These are phyloP conservation scores for Diachrysia chrysitis DNA, from an alignment of 2,888 invertebrate genomes.

Conservation along the genomic window DNA sequence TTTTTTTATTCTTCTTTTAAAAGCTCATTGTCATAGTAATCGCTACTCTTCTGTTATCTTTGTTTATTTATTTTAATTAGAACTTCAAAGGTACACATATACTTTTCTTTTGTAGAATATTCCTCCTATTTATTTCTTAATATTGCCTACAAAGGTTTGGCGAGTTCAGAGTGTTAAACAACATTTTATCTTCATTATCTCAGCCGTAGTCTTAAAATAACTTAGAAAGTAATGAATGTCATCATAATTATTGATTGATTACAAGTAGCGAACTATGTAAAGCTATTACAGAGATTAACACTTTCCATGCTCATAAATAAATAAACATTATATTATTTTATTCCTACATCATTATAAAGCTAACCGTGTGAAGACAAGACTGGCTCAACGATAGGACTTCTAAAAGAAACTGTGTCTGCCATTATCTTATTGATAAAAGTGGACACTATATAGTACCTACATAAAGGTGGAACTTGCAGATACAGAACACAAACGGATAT, in stretches of 20 bases:
- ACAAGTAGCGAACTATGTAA: not conserved
- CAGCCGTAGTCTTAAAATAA: not conserved
- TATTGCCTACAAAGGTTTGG: no score
- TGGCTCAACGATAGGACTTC: not conserved
- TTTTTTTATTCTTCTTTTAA: no score
- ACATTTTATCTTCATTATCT: not conserved
- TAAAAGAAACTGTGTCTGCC: not conserved
- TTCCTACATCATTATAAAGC: not conserved
- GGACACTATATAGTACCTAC: not conserved
- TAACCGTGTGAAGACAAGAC: not conserved
- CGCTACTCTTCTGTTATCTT: no score
- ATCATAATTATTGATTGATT: not conserved
- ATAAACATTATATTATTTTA: not conserved
- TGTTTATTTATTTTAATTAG: no score
- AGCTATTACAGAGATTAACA: not conserved
- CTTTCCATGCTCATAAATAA: not conserved
- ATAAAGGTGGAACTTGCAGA: no score
- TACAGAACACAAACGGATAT: no score
- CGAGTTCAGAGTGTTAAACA: not conserved
- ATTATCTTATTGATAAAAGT: not conserved
- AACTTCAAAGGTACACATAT: no score
- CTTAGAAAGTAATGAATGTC: slow-evolving; percentile 1
- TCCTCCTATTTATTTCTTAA: no score
- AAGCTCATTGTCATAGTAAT: no score
- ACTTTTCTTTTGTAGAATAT: no score